Conservation (phyloP, 2,797 vertebrate species). For the Megalops cyprinoides region DNA sequence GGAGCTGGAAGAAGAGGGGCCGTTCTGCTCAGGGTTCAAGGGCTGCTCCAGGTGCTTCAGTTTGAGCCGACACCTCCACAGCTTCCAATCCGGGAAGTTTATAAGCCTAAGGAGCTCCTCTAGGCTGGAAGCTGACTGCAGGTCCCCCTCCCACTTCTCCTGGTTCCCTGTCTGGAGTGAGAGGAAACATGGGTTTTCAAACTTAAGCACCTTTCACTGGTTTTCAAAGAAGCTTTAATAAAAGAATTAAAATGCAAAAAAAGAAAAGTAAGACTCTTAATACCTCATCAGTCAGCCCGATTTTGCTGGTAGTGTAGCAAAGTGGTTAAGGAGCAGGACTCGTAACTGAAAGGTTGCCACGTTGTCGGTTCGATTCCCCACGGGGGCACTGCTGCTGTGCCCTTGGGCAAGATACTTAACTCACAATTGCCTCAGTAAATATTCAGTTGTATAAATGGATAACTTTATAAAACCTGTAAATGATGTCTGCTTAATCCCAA, state of each 20-base stretch:
- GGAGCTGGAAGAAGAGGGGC: conserved; percentile 73
- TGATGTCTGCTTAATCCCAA: too few relatives aligned
- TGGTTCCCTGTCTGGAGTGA: conserved; percentile 52
- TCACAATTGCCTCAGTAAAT: too few relatives aligned
- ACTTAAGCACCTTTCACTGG: not conserved
- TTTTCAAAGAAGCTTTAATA: not conserved
- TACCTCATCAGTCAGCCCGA: too few relatives aligned
- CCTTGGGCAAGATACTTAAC: too few relatives aligned
- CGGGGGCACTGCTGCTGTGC: too few relatives aligned
- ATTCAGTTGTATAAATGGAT: too few relatives aligned
- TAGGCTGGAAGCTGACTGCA: conserved; percentile 86
- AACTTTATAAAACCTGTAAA: too few relatives aligned
- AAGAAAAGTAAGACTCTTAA: not conserved
- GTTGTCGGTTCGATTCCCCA: too few relatives aligned
- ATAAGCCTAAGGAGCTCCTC: conserved; percentile 89
- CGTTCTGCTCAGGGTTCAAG: conserved; percentile 42
- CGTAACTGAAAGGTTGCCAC: too few relatives aligned
- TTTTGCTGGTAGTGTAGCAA: too few relatives aligned
- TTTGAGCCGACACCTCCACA: conserved; percentile 90
- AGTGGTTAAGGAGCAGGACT: too few relatives aligned
- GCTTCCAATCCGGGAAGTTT: conserved; percentile 91
- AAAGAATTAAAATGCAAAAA: not conserved
- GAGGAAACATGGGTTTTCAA: too few relatives aligned
- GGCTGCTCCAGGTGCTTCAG: conserved; percentile 73
- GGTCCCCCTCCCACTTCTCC: conserved; percentile 80